Base-by-base conservation (phyloP, 2,797 vertebrate species). In the Allobates femoralis region DNA sequence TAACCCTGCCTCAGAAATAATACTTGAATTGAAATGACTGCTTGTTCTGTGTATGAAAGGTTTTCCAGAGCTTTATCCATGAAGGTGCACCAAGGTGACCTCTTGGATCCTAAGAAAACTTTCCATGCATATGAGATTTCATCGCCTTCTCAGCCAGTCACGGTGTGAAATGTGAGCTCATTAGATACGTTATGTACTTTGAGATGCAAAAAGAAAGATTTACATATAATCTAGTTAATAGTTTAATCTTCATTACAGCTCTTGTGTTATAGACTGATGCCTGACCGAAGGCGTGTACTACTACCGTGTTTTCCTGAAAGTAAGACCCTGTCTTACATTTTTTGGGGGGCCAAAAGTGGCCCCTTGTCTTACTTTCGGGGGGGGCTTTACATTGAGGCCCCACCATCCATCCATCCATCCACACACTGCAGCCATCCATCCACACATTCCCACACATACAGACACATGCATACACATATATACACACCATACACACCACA, bases 41-140 rank as follows among this genome's bases (percentile, higher is more conserved):
- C 30, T 14, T 79, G 53, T 79, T 79, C 77, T 26, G 34, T 32
- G 34, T 19, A 60, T 26, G 34, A 15, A 60, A 41, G 60, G 30
- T 58, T 8, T 60, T 79, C 32, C 77, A 26, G 56, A 41, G 56
- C 12, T 66, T 56, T 50, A 69, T 66, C 53, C 28, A 23, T 56
- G 81, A 58, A 71, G 55, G 58, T 67, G 58, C 21, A 83, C 11
- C 85, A 87, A 87, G 74, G 80, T 87, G 79, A 87, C 80, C 81
- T 83, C 74, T 56, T 83, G 26, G 34, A 50, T 71, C 32, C 23
- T 32, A 71, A 71, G 80, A 28, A 83, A 60, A 83, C 73, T 71
- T 87, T 87, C 85, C 80, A 81, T 30, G 30, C 71, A 76, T 60
- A 69, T 86, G 30, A 77, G 23, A 80, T 86, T 81, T 75, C 79